Percentiles rank a stretch among this genome's conserved stretches.
These are phyloP conservation scores for Cyprinodon variegatus DNA, from an alignment of 2,113 vertebrate species.

Conservation along the genomic window DNA sequence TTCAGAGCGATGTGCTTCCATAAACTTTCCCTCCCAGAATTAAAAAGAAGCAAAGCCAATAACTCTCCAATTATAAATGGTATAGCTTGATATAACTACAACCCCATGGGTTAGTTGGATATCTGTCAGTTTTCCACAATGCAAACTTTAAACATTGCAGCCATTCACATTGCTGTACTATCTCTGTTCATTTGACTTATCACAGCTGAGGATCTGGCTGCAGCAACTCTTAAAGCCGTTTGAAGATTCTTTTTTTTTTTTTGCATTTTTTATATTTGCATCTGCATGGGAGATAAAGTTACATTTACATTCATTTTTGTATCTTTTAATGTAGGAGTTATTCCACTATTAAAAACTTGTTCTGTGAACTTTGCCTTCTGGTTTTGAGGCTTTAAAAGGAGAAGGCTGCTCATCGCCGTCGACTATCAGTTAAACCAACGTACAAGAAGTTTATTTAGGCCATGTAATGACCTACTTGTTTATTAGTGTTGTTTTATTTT, in stretches of 20 bases:
- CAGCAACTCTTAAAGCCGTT: background rate
- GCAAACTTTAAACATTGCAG: background rate
- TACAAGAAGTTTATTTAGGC: too few species aligned
- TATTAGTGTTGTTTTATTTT: too few species aligned
- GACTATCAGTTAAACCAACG: too few species aligned
- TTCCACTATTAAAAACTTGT: slow-evolving; percentile 8
- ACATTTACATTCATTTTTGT: slow-evolving; percentile 10
- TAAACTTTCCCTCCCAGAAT: background rate
- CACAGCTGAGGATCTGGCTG: background rate
- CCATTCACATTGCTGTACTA: background rate
- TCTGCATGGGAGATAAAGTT: slow-evolving; percentile 8
- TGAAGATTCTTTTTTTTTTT: slow-evolving; percentile 5
- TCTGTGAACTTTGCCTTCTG: background rate
- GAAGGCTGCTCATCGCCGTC: background rate
- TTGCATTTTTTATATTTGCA: background rate
- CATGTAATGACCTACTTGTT: too few species aligned
- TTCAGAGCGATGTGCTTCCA: background rate
- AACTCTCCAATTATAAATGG: background rate
- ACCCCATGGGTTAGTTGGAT: background rate
- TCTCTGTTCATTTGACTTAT: slow-evolving; percentile 13
- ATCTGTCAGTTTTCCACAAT: background rate
- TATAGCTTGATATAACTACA: background rate
- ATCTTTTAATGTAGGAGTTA: background rate
- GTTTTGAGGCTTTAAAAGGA: background rate
- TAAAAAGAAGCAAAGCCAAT: background rate